Conservation (phyloP, 2,113 vertebrate genomes). For the Otolemur garnettii region DNA sequence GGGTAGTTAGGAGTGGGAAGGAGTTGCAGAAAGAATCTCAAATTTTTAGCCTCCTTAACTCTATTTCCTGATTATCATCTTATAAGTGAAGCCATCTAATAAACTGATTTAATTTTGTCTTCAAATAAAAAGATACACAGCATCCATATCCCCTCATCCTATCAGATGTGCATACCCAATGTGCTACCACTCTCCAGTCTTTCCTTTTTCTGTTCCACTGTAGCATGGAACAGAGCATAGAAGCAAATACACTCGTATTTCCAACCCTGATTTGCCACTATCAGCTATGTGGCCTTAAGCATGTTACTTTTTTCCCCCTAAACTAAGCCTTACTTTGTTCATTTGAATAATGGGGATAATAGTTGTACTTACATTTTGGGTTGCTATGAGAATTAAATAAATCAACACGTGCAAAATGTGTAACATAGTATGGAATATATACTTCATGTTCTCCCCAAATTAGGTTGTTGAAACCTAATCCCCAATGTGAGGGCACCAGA, state of each 20-base stretch:
- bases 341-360: constrained; percentile 4
- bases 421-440: neutral
- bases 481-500: neutral
- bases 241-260: constrained; percentile 47
- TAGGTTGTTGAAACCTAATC: neutral
- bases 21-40: constrained; percentile 36
- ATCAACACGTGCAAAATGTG: constrained; percentile 7
- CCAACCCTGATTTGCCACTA: neutral
- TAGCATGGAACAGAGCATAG: neutral
- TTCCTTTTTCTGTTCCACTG: constrained; percentile 26
- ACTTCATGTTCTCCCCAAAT: neutral
- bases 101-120: constrained; percentile 30
- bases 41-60: constrained; percentile 35
- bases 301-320: constrained; percentile 33
- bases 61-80: constrained; percentile 34
- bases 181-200: neutral
- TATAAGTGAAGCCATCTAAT: constrained; percentile 20
- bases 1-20: neutral
- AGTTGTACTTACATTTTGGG: constrained; percentile 19
- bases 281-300: neutral
- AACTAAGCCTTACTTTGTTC: constrained; percentile 15
- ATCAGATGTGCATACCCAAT: neutral
- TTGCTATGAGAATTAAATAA: constrained; percentile 53
- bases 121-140: neutral
- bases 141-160: neutral